These are phyloP conservation scores for Teinopalpus imperialis DNA, from an alignment of 2,888 invertebrate genomes.

Conservation along the genomic window DNA sequence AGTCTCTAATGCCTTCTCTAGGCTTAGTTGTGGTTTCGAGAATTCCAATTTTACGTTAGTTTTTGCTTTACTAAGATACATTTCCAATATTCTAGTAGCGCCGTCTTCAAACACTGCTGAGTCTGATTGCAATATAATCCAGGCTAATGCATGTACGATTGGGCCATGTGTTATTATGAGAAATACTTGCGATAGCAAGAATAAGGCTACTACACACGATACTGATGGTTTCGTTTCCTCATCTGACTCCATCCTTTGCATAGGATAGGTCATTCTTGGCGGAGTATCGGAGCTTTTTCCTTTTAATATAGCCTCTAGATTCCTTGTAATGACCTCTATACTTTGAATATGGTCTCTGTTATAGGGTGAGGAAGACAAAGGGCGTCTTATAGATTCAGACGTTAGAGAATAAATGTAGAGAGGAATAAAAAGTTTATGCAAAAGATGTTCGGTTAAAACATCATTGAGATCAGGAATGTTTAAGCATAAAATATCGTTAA, in stretches of 20 bases:
- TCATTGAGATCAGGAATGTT: conserved; percentile 96
- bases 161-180: conserved; percentile 95
- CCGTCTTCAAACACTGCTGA: conserved; percentile 86
- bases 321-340: conserved; percentile 84
- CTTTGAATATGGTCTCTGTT: conserved; percentile 71
- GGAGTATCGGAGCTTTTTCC: conserved; percentile 80
- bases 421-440: conserved; percentile 96
- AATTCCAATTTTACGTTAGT: conserved; percentile 83
- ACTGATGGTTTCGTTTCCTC: conserved; percentile 87
- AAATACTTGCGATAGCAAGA: conserved; percentile 96
- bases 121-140: conserved; percentile 94
- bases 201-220: conserved; percentile 94
- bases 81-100: conserved; percentile 85
- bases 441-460: conserved; percentile 95
- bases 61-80: conserved; percentile 82
- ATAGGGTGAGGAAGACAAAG: conserved; percentile 57
- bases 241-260: conserved; percentile 69
- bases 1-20: conserved; percentile 87
- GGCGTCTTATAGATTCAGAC: conserved; percentile 52
- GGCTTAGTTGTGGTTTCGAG: conserved; percentile 87
- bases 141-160: conserved; percentile 93
- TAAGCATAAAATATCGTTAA: conserved; percentile 97
- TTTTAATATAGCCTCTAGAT: conserved; percentile 84
- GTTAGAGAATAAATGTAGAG: conserved; percentile 96
- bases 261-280: conserved; percentile 55